Percentiles rank a stretch among this genome's conserved stretches.
Evolutionary conservation across 2,888 invertebrate species (phyloP).

Genomic region (Brachycybe producta): DNA sequence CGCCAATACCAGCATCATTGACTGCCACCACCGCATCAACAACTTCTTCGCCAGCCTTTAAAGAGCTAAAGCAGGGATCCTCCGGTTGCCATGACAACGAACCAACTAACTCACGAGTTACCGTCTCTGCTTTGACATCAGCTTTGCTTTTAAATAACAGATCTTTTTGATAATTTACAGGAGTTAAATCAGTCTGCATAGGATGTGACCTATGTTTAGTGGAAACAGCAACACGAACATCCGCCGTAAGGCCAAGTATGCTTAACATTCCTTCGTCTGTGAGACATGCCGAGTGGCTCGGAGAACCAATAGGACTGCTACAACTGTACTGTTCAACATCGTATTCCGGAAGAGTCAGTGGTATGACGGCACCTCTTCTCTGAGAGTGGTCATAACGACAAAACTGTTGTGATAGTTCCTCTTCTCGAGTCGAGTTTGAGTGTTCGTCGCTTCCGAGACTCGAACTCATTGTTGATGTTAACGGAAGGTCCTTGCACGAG

Average conservation of each 20-base stretch:
- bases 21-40: too few relatives aligned
- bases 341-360: slow-evolving; percentile 8
- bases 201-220: too few relatives aligned
- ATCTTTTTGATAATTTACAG: too few relatives aligned
- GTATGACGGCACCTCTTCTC: slow-evolving; percentile 11
- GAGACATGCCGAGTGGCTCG: neutral
- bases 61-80: too few relatives aligned
- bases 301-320: slow-evolving; percentile 6
- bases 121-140: too few relatives aligned
- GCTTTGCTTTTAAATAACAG: too few relatives aligned
- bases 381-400: slow-evolving; percentile 2
- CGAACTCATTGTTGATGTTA: slow-evolving; percentile 9
- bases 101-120: too few relatives aligned
- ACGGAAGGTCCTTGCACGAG: slow-evolving; percentile 24
- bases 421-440: neutral
- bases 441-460: slow-evolving; percentile 1
- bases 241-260: slow-evolving; percentile 6
- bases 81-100: too few relatives aligned
- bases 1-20: too few relatives aligned
- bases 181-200: too few relatives aligned
- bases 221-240: too few relatives aligned
- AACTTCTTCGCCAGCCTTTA: too few relatives aligned
- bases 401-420: slow-evolving; percentile 1
- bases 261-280: slow-evolving; percentile 6
- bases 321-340: slow-evolving; percentile 11